phyloP scores from a whole-genome alignment of 2,113 vertebrate genomes.

The Odocoileus hemionus region DNA sequence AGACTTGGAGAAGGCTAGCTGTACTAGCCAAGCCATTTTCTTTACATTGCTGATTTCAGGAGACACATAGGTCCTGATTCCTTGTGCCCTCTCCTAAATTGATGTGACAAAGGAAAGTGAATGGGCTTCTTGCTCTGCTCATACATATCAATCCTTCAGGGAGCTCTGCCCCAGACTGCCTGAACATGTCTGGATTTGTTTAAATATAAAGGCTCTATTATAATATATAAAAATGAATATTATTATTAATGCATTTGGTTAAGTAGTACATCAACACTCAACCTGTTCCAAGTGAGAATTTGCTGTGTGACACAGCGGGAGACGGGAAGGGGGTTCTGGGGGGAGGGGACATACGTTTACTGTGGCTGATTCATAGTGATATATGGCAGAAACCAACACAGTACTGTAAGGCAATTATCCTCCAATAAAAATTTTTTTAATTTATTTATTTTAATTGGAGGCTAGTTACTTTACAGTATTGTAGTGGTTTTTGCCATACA shows the following conservation, averaged over 20 bases:
- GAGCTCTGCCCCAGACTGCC: not conserved
- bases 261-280: not conserved
- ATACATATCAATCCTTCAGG: not conserved
- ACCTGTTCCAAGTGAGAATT: not conserved
- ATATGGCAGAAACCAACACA: not conserved
- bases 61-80: not conserved
- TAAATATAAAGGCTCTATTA: not conserved
- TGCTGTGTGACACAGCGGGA: not conserved
- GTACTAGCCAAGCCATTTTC: not conserved
- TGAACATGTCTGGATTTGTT: not conserved
- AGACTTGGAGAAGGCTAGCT: not conserved
- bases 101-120: not conserved
- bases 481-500: not conserved
- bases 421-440: not conserved
- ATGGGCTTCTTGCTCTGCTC: not conserved
- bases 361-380: not conserved
- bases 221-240: not conserved
- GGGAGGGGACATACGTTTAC: not conserved
- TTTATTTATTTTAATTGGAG: not conserved
- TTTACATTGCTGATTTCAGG: not conserved
- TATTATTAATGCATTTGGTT: not conserved
- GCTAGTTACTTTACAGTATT: not conserved
- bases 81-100: not conserved
- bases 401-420: not conserved
- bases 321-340: rapidly evolving